Base-by-base conservation (phyloP, 2,113 vertebrate species). In the Brachirus orientalis region DNA sequence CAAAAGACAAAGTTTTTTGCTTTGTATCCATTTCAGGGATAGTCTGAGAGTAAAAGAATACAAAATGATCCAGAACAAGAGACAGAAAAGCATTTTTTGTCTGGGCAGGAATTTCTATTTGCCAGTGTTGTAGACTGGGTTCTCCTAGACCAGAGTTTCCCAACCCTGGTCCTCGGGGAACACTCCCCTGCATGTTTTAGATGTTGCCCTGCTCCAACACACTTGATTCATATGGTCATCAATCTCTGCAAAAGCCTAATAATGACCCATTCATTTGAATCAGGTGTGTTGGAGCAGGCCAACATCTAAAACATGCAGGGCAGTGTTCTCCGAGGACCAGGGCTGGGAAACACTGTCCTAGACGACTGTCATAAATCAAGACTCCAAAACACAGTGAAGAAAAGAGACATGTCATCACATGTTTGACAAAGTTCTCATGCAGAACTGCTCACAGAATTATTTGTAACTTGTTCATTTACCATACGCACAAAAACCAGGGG, bases 1-100 rank as follows among this genome's bases (percentile, higher is more conserved):
- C 73, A 90, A 90, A 91, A 87, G 85, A 76, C 69, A 67, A 50
- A 77, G 59, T 45, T 50, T 71, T 70, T 72, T 45, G 79, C 52
- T 72, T 17, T 55, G 50, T 63, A 28, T 70, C 46, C 62, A 76
- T 74, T 72, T 80, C 61, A 52, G 22, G 58, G 70, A 59, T 58
- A 16, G 11, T 48, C 58, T 37, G 35, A 69, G 10, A 50, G 65
- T 43, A 79, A 55, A 72, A 69, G 43, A 70, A 50, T 47, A 53
- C 20, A 56, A 64, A 56, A 16, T 52, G 7, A 36, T 70, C 16
- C 10, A 22, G 19, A 54, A 20, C 3, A 18, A 65, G 35, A 57
- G 3, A 41, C n/a, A 33, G n/a, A 37, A 7, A 63, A 46, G 50
- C 4, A 56, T 72, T 59, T n/a, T 64, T 67, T 52, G n/a, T 69